A percentile compares a stretch with the other conserved stretches of the same genome.
These are phyloP conservation scores for Strigamia maritima DNA, from an alignment of 2,888 invertebrate species.

Conservation along the genomic window DNA sequence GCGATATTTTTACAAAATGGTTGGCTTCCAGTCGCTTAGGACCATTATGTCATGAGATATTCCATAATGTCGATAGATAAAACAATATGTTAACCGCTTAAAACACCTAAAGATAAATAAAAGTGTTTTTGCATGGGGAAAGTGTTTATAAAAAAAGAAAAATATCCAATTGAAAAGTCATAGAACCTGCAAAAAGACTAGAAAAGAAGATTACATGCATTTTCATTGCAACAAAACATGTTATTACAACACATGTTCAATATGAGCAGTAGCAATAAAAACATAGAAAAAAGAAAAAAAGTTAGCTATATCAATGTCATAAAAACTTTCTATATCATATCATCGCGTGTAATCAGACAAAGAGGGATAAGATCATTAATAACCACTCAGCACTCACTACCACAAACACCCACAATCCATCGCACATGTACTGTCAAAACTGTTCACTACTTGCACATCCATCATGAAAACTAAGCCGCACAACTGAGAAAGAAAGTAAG, in stretches of 20 bases:
- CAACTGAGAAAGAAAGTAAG: not conserved
- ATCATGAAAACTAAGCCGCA: conserved; percentile 11
- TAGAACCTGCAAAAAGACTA: too few relatives aligned
- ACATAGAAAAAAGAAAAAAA: not conserved
- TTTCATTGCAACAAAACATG: too few relatives aligned
- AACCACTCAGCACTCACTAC: not conserved
- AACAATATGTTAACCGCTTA: too few relatives aligned
- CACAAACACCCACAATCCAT: not conserved
- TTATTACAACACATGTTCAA: not conserved
- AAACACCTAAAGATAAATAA: too few relatives aligned
- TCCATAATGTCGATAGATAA: too few relatives aligned
- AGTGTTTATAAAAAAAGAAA: too few relatives aligned
- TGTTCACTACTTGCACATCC: conserved; percentile 1
- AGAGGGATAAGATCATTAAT: conserved; percentile 1
- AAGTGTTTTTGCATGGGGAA: too few relatives aligned
- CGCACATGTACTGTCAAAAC: not conserved
- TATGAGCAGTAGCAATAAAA: not conserved
- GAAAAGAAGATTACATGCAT: too few relatives aligned
- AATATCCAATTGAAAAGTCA: too few relatives aligned
- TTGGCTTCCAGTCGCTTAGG: too few relatives aligned
- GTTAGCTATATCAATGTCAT: not conserved
- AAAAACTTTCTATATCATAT: conserved; percentile 11
- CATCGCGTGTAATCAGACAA: not conserved
- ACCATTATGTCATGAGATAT: too few relatives aligned
- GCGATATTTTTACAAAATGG: too few relatives aligned